Conservation (phyloP, 2,888 invertebrate genomes). For the Timandra comae region DNA sequence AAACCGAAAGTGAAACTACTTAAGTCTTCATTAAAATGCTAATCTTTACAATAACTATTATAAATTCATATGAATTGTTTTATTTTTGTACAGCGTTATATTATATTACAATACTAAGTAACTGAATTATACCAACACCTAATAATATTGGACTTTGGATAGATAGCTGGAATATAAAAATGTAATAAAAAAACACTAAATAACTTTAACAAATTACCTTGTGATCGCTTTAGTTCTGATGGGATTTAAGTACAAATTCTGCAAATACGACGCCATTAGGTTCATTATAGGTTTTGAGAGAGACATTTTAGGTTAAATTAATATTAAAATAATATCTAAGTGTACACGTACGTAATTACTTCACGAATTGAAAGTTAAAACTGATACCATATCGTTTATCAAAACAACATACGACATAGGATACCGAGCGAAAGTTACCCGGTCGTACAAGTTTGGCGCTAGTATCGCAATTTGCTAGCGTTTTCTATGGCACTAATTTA, state of each 20-base stretch:
- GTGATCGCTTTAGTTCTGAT: conserved; percentile 87
- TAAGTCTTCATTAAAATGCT: no score
- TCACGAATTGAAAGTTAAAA: conserved; percentile 9
- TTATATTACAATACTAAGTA: no score
- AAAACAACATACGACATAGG: conserved; percentile 4
- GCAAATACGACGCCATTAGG: conserved; percentile 82
- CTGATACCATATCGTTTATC: conserved; percentile 21
- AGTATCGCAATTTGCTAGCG: conserved; percentile 4
- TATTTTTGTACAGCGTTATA: no score
- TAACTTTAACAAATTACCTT: conserved; percentile 76
- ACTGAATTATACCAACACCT: neutral
- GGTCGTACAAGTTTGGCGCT: conserved; percentile 8
- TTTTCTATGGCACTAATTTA: neutral
- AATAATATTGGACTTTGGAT: conserved; percentile 21
- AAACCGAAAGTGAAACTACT: no score
- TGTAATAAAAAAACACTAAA: conserved; percentile 15
- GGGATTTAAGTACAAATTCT: conserved; percentile 85
- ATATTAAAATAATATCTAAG: neutral
- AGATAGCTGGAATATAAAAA: conserved; percentile 3
- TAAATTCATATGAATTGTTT: no score
- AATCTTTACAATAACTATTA: no score
- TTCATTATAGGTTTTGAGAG: conserved; percentile 84
- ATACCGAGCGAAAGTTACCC: neutral
- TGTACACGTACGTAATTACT: conserved; percentile 8
- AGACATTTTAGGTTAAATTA: conserved; percentile 67